A percentile compares a stretch with the other conserved stretches of the same genome.
Evolutionary conservation across 2,113 vertebrate species (phyloP).

Genomic region (Gymnocephalus cernua): DNA sequence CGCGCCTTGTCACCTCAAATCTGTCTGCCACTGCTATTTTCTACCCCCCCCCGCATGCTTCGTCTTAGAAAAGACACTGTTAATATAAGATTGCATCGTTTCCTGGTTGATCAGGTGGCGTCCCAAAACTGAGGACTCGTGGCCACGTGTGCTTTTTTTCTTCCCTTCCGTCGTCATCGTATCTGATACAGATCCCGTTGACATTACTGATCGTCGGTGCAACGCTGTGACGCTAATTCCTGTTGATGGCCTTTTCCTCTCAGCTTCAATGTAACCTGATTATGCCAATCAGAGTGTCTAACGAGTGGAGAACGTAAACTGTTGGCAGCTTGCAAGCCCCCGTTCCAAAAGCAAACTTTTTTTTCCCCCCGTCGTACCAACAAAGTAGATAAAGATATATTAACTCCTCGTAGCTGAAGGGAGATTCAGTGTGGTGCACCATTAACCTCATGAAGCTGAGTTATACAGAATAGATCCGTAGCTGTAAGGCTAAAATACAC

Average conservation of each 20-base stretch:
- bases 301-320: constrained; percentile 69
- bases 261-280: constrained; percentile 83
- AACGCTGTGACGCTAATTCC: constrained; percentile 79
- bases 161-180: background rate
- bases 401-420: background rate
- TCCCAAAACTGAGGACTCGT: constrained; percentile 13
- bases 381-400: constrained; percentile 40
- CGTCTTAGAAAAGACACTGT: constrained; percentile 53
- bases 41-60: constrained; percentile 20
- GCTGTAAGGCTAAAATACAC: background rate
- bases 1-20: constrained; percentile 78
- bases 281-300: constrained; percentile 86
- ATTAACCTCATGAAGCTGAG: background rate
- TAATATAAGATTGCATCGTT: constrained; percentile 66
- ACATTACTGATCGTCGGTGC: constrained; percentile 60
- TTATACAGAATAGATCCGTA: background rate
- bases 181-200: constrained; percentile 39
- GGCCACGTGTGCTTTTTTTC: constrained; percentile 14
- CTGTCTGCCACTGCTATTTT: constrained; percentile 70
- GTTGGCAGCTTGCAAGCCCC: constrained; percentile 46
- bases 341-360: constrained; percentile 34
- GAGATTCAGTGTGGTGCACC: background rate
- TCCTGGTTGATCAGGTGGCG: constrained; percentile 60
- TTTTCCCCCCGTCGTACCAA: background rate
- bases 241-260: constrained; percentile 81